Base-by-base conservation (phyloP, 2,888 invertebrate genomes). In the Gandaritis pyraliata region DNA sequence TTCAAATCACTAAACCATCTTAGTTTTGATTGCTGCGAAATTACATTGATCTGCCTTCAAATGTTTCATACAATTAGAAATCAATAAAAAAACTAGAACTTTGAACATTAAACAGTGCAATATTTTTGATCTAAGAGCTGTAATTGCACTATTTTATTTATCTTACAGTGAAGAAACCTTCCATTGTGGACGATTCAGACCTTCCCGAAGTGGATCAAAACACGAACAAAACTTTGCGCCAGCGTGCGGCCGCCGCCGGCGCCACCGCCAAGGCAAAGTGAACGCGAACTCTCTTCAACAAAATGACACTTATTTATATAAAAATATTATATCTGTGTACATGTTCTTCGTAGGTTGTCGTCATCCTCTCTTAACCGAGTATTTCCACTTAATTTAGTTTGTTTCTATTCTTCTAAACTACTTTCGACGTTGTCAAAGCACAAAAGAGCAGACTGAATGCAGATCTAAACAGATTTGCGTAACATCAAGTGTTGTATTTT, bases 191-290 rank as follows among this genome's bases (percentile, higher is more conserved):
- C 68, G 97, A 97, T 72, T 97, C 97, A 55, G 97, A 98, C 80
- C 92, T 98, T 69, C 97, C 98, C 0, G 98, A 98, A 90, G 98
- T 97, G 59, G 98, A 98, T 87, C 98, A 98, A 89, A 97, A 96
- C 81, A 96, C 96, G 33, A 96, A 96, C 89, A 96, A 96, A 84
- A 94, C 94, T 65, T 89, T 95, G 69, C 93, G 95, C 74, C 94
- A 93, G 74, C 93, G 95, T 72, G 83, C 54, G 23, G 59, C 92
- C 68, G 89, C 93, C 61, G 85, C 86, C 23, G 23, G 23, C 47
- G 87, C 86, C 47, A 87, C 90, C 58, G 73, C 72, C 74, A 95
- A 95, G 84, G 88, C 93, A 69, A 94, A 94, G 90, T 94, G 93
- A 92, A 77, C 30, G 16, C 53, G 53, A 55, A 33, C 48, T 30